These are phyloP conservation scores for Sarcophaga rosellei DNA, from an alignment of 2,888 invertebrate genomes.

Conservation along the genomic window DNA sequence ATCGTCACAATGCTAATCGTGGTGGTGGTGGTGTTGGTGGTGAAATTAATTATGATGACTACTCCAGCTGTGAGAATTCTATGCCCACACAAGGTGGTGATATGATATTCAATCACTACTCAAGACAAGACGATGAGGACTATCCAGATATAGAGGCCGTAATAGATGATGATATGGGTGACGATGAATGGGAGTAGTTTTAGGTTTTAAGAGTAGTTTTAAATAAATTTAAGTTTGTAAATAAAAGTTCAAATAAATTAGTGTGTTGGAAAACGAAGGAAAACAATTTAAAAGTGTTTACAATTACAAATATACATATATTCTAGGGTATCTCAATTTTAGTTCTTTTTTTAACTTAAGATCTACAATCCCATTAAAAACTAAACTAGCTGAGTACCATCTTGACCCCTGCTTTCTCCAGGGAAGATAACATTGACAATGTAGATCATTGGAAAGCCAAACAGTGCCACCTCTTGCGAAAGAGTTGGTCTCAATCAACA, in stretches of 20 bases:
- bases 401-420: too few relatives aligned
- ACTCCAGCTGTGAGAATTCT: conserved; percentile 66
- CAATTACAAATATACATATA: too few relatives aligned
- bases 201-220: conserved; percentile 2
- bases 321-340: too few relatives aligned
- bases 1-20: conserved; percentile 24
- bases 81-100: conserved; percentile 72
- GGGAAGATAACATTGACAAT: too few relatives aligned
- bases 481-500: too few relatives aligned
- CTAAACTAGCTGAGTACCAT: too few relatives aligned
- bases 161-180: conserved; percentile 65
- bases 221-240: background rate
- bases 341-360: too few relatives aligned
- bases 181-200: conserved; percentile 61
- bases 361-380: too few relatives aligned
- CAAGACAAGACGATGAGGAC: conserved; percentile 74
- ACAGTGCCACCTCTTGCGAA: too few relatives aligned
- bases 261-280: background rate
- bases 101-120: conserved; percentile 79
- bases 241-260: conserved; percentile 6
- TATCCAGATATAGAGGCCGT: conserved; percentile 65
- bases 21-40: conserved; percentile 55
- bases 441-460: too few relatives aligned
- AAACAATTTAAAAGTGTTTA: too few relatives aligned
- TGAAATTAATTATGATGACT: conserved; percentile 75